Evolutionary conservation across 1,140 invertebrate species (phyloP).

Genomic region (Oryzaephilus surinamensis): DNA sequence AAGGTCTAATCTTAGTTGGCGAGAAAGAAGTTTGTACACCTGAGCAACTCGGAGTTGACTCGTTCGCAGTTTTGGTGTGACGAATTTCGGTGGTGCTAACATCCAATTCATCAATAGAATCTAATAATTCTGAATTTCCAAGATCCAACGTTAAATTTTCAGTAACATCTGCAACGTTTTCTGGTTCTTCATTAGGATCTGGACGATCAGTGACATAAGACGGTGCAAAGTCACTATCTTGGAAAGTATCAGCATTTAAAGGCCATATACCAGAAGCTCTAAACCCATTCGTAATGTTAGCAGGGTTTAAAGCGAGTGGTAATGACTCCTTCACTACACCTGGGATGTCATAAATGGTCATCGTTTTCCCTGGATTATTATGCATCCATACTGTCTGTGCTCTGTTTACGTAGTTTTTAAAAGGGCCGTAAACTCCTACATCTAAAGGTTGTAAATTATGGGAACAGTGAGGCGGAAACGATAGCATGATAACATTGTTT

Average conservation of each 20-base stretch:
- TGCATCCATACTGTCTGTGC: constrained; percentile 35
- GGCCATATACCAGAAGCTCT: constrained; percentile 31
- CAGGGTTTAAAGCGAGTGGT: constrained; percentile 29
- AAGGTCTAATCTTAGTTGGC: constrained; percentile 8
- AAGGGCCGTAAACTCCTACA: constrained; percentile 27
- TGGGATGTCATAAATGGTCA: constrained; percentile 40
- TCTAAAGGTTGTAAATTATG: constrained; percentile 32
- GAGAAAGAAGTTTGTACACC: constrained; percentile 6
- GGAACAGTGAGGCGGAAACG: constrained; percentile 29
- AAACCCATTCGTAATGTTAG: constrained; percentile 38
- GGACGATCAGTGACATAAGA: constrained; percentile 31
- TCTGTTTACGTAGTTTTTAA: constrained; percentile 32
- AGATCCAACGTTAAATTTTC: background rate
- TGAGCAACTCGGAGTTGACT: constrained; percentile 8
- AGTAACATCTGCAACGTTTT: too few species aligned
- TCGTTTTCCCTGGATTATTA: constrained; percentile 36
- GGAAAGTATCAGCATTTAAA: constrained; percentile 29
- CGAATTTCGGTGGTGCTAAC: constrained; percentile 7
- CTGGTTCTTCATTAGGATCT: background rate
- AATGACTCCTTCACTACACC: constrained; percentile 31
- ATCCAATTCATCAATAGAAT: constrained; percentile 7
- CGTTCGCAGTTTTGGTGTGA: constrained; percentile 5
- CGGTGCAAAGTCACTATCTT: constrained; percentile 28
- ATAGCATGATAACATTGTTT: constrained; percentile 25
- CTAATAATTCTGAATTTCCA: constrained; percentile 11